Evolutionary conservation across 2,888 invertebrate species (phyloP).

Genomic region (Acleris sparsana): DNA sequence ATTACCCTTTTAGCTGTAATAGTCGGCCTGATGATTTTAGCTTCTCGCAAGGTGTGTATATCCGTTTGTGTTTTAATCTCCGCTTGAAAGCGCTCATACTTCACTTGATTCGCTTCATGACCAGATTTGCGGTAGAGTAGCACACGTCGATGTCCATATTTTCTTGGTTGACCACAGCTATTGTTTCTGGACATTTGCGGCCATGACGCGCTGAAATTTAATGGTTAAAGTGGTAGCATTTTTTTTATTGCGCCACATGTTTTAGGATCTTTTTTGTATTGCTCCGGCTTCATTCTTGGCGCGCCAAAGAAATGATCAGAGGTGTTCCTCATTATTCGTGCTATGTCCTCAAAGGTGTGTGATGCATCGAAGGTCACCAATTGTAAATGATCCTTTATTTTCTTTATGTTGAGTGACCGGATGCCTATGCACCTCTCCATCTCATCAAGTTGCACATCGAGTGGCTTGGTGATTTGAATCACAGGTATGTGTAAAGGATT

Average conservation of each 20-base stretch:
- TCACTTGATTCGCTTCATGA: conserved; percentile 13
- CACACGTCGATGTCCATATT: conserved; percentile 18
- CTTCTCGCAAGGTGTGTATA: conserved; percentile 7
- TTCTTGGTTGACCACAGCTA: conserved; percentile 13
- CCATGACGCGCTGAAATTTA: no score
- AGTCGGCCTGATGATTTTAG: conserved; percentile 5
- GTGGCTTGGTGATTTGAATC: conserved; percentile 9
- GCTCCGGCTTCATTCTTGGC: no score
- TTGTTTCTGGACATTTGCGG: no score
- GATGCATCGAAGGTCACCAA: conserved; percentile 15
- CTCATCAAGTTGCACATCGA: conserved; percentile 7
- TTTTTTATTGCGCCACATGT: no score
- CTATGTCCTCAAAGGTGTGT: conserved; percentile 5
- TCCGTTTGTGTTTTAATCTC: conserved; percentile 9
- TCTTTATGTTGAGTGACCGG: no score
- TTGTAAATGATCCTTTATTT: conserved; percentile 18
- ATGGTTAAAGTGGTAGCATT: no score
- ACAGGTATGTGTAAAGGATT: neutral
- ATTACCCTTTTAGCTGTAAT: conserved; percentile 7
- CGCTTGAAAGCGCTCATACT: conserved; percentile 12
- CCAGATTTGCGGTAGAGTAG: conserved; percentile 13
- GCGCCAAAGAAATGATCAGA: conserved; percentile 13
- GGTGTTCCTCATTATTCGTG: conserved; percentile 6
- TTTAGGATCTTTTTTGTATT: no score
- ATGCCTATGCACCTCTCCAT: conserved; percentile 18